Evolutionary conservation across 2,888 invertebrate species (phyloP), one percentile per base, ranked within the genome.

Genomic region (Cheilosia variabilis): DNA sequence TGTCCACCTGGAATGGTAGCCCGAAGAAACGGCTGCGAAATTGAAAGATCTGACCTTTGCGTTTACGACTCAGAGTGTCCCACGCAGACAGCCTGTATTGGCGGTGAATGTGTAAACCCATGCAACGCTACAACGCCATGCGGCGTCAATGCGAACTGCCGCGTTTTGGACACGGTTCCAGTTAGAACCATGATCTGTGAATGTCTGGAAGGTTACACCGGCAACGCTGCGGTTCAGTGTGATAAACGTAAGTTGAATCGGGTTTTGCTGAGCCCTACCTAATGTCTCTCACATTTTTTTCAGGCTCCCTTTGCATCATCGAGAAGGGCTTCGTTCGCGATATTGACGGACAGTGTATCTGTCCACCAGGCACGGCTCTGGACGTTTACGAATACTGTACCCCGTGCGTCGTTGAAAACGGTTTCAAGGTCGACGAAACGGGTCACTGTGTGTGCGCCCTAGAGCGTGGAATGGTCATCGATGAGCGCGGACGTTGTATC

Each of bases 131-230:
- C 96, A 2, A 93, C 95, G 88, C 97, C 97, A 0, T 98, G 98
- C 90, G 97, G 96, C 7, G 93, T 94, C 1, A 97, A 97, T 90
- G 95, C 97, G 0, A 93, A 95, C 78, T 97, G 97, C 90, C 95
- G 94, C 83, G 95, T 97, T 2, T 92, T 96, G 41, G 96, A 97
- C 90, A 97, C 97, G 0, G 93, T 95, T 63, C 97, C 97, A 10
- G 96, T 98, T 0, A 94, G 96, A 90, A 97, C 97, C 9, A 96
- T 98, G 96, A 95, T 96, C 84, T 98, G 98, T 90, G 96, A 96
- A 92, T 98, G 98, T 91, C 91, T 96, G 55, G 96, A 96, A 43
- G 97, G 97, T 82, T 97, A 96, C 90, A 95, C 95, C 92, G 98
- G 98, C 91, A 97, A 97, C 91, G 97, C 98, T 22, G 95, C 97